A percentile compares a stretch with the other conserved stretches of the same genome.
Conservation (phyloP, 2,888 invertebrate genomes). For the Eilema sororculum region DNA sequence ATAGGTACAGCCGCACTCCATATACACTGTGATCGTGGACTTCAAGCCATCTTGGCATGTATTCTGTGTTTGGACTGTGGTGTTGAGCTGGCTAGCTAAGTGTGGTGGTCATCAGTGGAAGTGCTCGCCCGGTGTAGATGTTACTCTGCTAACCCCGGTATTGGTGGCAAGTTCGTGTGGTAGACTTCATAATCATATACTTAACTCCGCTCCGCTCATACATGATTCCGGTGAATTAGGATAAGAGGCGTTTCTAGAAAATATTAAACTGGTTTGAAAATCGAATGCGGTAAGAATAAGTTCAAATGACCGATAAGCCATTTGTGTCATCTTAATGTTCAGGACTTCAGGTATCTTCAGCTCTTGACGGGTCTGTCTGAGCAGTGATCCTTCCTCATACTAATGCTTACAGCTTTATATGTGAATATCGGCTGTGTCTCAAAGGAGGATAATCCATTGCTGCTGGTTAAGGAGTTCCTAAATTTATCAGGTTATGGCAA, state of each 20-base stretch:
- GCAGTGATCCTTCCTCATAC: too few relatives aligned
- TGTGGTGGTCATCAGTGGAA: conserved; percentile 12
- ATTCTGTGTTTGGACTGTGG: background rate
- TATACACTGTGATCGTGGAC: background rate
- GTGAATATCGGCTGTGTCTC: background rate
- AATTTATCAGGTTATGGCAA: too few relatives aligned
- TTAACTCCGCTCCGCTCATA: background rate
- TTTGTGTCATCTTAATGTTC: too few relatives aligned
- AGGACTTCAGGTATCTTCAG: too few relatives aligned
- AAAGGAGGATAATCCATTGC: too few relatives aligned
- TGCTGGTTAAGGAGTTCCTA: background rate
- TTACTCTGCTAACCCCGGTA: conserved; percentile 14
- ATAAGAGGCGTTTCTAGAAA: background rate
- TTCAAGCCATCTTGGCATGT: conserved; percentile 1
- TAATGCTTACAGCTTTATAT: too few relatives aligned
- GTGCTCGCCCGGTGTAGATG: conserved; percentile 16
- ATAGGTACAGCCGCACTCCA: conserved; percentile 64
- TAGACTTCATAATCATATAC: background rate
- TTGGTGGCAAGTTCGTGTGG: conserved; percentile 13
- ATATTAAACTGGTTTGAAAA: background rate
- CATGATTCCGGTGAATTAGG: background rate
- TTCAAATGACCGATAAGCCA: background rate
- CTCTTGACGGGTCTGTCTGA: too few relatives aligned
- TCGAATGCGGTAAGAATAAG: background rate
- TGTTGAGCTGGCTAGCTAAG: conserved; percentile 6